phyloP scores from a whole-genome alignment of 1,140 invertebrate species.

The Drosophila ohnishii region DNA sequence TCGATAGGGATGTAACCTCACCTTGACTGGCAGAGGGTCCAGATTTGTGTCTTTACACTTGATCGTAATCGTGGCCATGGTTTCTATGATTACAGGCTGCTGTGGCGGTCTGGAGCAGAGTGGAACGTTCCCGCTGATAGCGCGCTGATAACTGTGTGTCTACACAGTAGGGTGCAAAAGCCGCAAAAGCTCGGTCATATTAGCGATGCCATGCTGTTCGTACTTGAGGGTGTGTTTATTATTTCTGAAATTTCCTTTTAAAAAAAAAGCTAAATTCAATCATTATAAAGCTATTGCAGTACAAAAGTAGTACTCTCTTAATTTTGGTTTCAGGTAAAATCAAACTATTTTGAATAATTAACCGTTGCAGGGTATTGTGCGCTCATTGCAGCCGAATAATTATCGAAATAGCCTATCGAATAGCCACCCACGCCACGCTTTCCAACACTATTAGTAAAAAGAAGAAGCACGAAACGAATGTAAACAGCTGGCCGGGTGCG shows the following conservation, averaged over 20 bases:
- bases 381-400: neutral
- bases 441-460: constrained; percentile 26
- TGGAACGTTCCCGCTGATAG: constrained; percentile 64
- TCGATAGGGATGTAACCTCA: constrained; percentile 17
- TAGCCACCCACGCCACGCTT: constrained; percentile 1
- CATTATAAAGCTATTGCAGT: neutral
- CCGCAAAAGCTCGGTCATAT: constrained; percentile 45
- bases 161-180: constrained; percentile 52
- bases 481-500: constrained; percentile 55
- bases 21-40: constrained; percentile 72
- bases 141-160: constrained; percentile 62
- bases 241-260: neutral
- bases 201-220: neutral
- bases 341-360: neutral
- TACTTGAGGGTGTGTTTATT: neutral
- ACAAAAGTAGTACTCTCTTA: neutral
- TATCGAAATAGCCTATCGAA: constrained; percentile 4
- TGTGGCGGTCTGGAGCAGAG: constrained; percentile 32
- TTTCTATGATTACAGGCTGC: constrained; percentile 16
- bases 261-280: neutral
- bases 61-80: constrained; percentile 48
- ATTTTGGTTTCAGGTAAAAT: too few species aligned
- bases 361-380: neutral
- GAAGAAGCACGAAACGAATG: constrained; percentile 30
- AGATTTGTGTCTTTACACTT: constrained; percentile 76